Evolutionary conservation across 1,140 invertebrate genomes (phyloP).

Genomic region (Eufriesea mexicana): DNA sequence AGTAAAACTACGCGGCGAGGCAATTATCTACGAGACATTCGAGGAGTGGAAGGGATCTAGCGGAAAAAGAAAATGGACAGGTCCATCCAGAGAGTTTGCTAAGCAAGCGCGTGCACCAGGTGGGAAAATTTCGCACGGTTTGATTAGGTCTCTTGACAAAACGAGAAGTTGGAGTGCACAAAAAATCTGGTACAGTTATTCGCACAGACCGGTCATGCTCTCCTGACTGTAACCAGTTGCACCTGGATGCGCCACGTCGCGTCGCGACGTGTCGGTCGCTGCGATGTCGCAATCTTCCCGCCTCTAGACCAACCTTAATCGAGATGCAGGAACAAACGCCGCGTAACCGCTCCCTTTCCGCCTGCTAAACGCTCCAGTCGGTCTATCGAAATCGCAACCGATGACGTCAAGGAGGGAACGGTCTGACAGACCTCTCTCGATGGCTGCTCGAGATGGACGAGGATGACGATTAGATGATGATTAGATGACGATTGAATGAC

Average conservation of each 20-base stretch:
- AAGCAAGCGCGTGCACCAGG: too few species aligned
- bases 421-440: too few species aligned
- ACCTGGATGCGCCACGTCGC: slow-evolving; percentile 43
- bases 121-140: not conserved
- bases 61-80: too few species aligned
- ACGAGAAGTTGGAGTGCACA: not conserved
- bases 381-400: not conserved
- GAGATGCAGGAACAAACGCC: slow-evolving; percentile 31
- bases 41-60: too few species aligned
- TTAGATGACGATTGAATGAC: too few species aligned
- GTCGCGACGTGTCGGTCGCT: not conserved
- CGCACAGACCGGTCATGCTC: slow-evolving; percentile 54
- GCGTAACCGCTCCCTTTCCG: slow-evolving; percentile 43
- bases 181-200: slow-evolving; percentile 51
- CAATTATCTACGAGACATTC: too few species aligned
- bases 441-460: not conserved
- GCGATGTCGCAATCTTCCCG: slow-evolving; percentile 32
- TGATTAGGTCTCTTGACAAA: slow-evolving; percentile 13
- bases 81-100: too few species aligned
- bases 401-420: slow-evolving; percentile 16
- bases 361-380: slow-evolving; percentile 14
- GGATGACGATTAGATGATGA: not conserved
- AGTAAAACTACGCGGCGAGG: too few species aligned
- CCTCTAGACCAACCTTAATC: slow-evolving; percentile 26
- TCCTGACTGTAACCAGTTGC: slow-evolving; percentile 46